phyloP scores from a whole-genome alignment of 1,140 invertebrate genomes.

The Cardiocondyla obscurior region DNA sequence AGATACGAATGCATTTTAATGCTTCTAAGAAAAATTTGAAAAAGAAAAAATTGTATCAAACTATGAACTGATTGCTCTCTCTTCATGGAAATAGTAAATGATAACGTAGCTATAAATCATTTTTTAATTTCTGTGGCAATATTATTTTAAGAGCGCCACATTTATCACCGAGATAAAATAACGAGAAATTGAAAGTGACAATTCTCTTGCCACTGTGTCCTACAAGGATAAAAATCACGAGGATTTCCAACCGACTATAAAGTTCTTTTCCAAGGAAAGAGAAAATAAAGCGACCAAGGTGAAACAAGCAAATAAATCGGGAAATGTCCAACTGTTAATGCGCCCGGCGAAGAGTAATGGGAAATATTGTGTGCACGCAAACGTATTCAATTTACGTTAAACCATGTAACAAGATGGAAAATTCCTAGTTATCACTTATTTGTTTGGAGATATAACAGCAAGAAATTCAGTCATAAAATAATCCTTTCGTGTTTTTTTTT shows the following conservation, averaged over 20 bases:
- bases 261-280: neutral
- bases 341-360: neutral
- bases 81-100: no score
- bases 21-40: no score
- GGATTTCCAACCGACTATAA: neutral
- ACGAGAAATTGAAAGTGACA: neutral
- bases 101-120: no score
- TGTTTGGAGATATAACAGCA: neutral
- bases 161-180: neutral
- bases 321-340: neutral
- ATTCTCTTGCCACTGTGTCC: neutral
- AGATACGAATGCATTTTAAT: no score
- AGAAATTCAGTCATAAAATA: neutral
- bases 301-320: neutral
- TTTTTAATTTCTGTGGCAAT: neutral
- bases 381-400: neutral
- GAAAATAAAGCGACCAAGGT: neutral
- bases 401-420: neutral
- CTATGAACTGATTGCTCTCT: no score
- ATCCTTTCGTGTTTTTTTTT: neutral
- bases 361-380: neutral
- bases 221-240: neutral
- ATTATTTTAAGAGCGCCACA: neutral
- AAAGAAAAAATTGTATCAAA: no score
- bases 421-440: neutral